A percentile compares a stretch with the other conserved stretches of the same genome.
phyloP scores from a whole-genome alignment of 2,888 invertebrate genomes.

The Cerceris rybyensis region DNA sequence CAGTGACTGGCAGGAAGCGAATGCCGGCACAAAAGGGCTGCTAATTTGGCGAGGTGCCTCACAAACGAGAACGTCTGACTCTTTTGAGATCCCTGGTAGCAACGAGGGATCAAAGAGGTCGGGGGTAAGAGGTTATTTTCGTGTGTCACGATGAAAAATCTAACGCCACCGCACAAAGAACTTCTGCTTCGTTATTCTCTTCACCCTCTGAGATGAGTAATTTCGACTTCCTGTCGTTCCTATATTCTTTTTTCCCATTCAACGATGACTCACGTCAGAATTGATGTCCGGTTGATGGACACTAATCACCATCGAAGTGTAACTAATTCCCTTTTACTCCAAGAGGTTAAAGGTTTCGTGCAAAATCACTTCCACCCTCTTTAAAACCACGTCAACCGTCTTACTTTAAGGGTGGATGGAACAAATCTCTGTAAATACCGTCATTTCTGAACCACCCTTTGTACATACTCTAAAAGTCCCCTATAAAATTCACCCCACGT shows the following conservation, averaged over 20 bases:
- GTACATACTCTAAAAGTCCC: no score
- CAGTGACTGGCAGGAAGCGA: constrained; percentile 61
- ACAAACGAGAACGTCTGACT: constrained; percentile 15
- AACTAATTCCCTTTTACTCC: no score
- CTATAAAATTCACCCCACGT: no score
- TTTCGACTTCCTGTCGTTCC: background rate
- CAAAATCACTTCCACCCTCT: no score
- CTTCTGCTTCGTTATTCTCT: constrained; percentile 10
- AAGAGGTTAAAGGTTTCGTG: no score
- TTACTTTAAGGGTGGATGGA: no score
- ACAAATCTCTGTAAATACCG: no score
- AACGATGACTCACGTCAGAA: background rate
- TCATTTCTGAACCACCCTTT: no score
- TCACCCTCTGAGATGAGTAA: constrained; percentile 17
- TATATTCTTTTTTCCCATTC: background rate
- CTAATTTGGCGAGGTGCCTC: constrained; percentile 63
- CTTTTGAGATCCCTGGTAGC: constrained; percentile 38
- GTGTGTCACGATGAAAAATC: constrained; percentile 49
- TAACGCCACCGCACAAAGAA: constrained; percentile 3
- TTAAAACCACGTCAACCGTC: no score
- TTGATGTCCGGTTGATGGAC: no score
- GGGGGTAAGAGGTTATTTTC: constrained; percentile 41
- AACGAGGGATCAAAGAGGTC: constrained; percentile 44
- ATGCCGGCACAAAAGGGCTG: constrained; percentile 66
- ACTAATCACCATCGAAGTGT: no score